Base-by-base conservation (phyloP, 1,140 invertebrate species). In the Drosophila seguyi region DNA sequence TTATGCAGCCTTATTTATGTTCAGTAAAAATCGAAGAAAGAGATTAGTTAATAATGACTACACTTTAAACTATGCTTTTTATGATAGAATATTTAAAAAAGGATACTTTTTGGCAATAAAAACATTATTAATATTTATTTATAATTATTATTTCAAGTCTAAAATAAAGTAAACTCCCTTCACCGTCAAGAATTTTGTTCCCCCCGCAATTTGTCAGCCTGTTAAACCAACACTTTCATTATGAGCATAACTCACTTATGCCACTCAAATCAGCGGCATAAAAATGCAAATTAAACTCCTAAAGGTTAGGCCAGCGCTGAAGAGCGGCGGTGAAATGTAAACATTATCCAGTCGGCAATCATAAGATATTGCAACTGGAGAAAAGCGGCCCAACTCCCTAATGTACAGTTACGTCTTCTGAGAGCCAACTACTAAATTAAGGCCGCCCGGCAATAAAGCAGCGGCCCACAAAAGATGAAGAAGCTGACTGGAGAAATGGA, bases 391-490 rank as follows among this genome's bases (percentile, higher is more conserved):
- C 52, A 79, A 67, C 58, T 88, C 84, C 84, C 84, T 27, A 69
- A 78, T 63, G 84, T 78, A 84, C 85, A 84, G 80, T 88, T 88
- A 78, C 68, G 79, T 67, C 76, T 80, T 88, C 60, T 84, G 56
- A 55, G 65, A 53, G 45, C 63, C 67, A 88, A 88, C 84, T 88
- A 88, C 85, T 88, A 88, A 88, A 88, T 88, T 88, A 88, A 84
- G 85, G 85, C 59, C 81, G 52, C 81, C 39, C 44, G 68, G 85
- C 75, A 80, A 88, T 90, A 88, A 88, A 88, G 73, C 86, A 88
- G 62, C 53, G 44, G 63, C 68, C 42, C 41, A 80, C 65, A 74
- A 65, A 50, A 80, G 81, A 63, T 62, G 72, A 74, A 44, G 67
- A 55, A 58, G 61, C 56, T 48, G 29, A 38, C 42, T 13, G 44